Base-by-base conservation (phyloP, 2,888 invertebrate species). In the Bugulina stolonifera region DNA sequence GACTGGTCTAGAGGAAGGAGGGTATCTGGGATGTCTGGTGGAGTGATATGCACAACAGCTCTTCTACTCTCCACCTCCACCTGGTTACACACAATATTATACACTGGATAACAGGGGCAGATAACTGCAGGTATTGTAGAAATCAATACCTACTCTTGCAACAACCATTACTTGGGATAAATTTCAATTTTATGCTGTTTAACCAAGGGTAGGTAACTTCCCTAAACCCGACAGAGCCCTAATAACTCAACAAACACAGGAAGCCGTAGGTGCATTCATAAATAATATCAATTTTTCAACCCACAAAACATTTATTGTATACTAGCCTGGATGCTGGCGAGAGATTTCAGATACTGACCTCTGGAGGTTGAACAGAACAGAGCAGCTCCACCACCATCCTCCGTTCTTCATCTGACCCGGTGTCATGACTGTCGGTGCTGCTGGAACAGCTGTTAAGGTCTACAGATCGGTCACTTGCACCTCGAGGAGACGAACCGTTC, bases 331-430 rank as follows among this genome's bases (percentile, higher is more conserved):
- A 23, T 23, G 14, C 25, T n/a, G 25, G 64, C 64, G 14, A 23
- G 10, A 71, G 43, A 52, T 22, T 14, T 71, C 23, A 54, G 29
- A 29, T 23, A 22, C 29, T 43, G 10, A 82, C 82, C 79, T 79
- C 79, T 64, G 82, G 81, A 54, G 76, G 76, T 71, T 78, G 79
- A 79, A 82, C 80, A 71, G 78, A 78, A 35, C 81, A 80, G 71
- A 82, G 77, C 54, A 78, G 76, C 54, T 80, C 78, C 54, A 78
- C 76, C 43, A 83, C 75, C 35, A 79, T 73, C 43, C 77, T 75
- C 43, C 43, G 43, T 18, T 43, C 43, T 71, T 81, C 80, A 73
- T 82, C 81, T 71, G 81, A 81, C 34, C 79, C 5, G 27, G 64
- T 64, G 54, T 82, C 81, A 64, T 77, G 73, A 32, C 79, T 77